Evolutionary conservation across 2,797 vertebrate species (phyloP).

Genomic region (Typhlichthys eigenmanni): DNA sequence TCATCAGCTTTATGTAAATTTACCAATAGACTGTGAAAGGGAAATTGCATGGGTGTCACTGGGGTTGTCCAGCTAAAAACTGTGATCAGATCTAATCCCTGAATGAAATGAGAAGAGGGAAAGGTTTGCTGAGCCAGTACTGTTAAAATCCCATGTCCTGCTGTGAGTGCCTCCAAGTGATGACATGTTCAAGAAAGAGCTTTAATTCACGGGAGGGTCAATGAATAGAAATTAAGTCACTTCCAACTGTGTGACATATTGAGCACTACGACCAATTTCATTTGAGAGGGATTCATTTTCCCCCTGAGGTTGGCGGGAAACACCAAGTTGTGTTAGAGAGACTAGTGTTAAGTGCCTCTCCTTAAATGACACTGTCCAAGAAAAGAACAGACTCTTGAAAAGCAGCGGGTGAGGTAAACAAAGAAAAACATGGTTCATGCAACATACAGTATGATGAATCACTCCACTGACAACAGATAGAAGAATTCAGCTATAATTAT

Average conservation of each 20-base stretch:
- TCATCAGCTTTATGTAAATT: constrained; percentile 61
- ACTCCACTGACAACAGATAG: constrained; percentile 9
- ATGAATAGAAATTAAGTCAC: constrained; percentile 75
- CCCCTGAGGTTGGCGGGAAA: constrained; percentile 79
- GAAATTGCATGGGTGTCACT: constrained; percentile 48
- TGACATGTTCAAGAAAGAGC: constrained; percentile 73
- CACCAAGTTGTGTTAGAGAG: constrained; percentile 65
- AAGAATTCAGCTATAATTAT: background rate
- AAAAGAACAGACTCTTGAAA: constrained; percentile 38
- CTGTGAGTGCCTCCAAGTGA: constrained; percentile 52
- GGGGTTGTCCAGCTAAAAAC: constrained; percentile 58
- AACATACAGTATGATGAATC: background rate
- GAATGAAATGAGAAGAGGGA: constrained; percentile 62
- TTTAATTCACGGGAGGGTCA: constrained; percentile 70
- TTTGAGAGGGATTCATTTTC: constrained; percentile 79
- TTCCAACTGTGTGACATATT: constrained; percentile 70
- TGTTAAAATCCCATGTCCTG: constrained; percentile 58
- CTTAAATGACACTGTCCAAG: constrained; percentile 63
- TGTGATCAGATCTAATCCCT: constrained; percentile 71
- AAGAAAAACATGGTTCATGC: background rate
- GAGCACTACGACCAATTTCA: constrained; percentile 74
- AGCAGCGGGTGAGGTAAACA: constrained; percentile 5
- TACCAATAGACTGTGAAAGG: constrained; percentile 32
- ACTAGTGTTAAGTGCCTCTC: constrained; percentile 71
- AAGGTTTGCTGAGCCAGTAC: constrained; percentile 46